These are phyloP conservation scores for Hyposmocoma kahamanoa DNA, from an alignment of 1,140 invertebrate species.

Conservation along the genomic window DNA sequence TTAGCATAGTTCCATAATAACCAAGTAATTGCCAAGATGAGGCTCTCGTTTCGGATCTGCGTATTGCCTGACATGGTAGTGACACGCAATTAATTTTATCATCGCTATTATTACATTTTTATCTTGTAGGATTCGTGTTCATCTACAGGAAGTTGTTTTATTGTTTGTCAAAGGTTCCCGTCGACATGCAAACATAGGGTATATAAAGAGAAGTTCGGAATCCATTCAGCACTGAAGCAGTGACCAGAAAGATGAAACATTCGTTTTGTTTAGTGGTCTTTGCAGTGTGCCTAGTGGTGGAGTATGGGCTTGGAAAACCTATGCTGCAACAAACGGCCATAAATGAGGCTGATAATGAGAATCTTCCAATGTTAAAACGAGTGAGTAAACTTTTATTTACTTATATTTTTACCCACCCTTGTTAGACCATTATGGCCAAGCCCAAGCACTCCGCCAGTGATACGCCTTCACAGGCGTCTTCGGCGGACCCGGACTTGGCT, in stretches of 20 bases:
- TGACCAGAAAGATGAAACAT: slow-evolving; percentile 39
- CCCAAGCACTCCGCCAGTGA: no score
- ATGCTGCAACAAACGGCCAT: no score
- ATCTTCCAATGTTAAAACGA: no score
- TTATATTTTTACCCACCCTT: no score
- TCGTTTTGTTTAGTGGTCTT: slow-evolving; percentile 31
- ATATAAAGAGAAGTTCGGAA: slow-evolving; percentile 31
- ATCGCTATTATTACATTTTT: slow-evolving; percentile 25
- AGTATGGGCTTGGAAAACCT: neutral
- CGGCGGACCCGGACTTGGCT: no score
- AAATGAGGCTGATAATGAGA: no score
- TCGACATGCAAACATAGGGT: slow-evolving; percentile 32
- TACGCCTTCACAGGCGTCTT: no score
- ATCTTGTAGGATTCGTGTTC: slow-evolving; percentile 23
- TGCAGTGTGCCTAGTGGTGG: slow-evolving; percentile 18
- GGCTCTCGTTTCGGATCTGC: neutral
- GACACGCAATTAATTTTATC: slow-evolving; percentile 40
- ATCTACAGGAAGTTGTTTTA: slow-evolving; percentile 46
- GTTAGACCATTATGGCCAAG: no score
- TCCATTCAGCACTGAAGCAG: slow-evolving; percentile 17
- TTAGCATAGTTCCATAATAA: neutral
- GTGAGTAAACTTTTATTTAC: no score
- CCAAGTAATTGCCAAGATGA: neutral
- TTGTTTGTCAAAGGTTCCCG: slow-evolving; percentile 49
- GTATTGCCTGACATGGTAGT: slow-evolving; percentile 20